These are phyloP conservation scores for Gymnocephalus cernua DNA, from an alignment of 2,113 vertebrate species.

Conservation along the genomic window DNA sequence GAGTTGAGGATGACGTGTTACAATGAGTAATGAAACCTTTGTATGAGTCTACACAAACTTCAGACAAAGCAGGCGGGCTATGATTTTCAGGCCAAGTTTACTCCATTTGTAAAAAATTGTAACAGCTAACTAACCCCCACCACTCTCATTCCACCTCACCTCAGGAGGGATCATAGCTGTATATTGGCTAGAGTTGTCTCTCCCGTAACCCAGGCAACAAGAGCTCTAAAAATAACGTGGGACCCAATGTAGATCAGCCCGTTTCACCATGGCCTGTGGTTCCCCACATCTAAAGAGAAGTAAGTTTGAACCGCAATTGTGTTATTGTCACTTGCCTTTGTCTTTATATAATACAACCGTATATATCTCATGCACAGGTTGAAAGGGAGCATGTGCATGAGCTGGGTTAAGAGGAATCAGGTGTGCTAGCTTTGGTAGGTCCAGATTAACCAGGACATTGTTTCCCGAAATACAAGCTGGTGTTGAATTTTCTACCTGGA, in stretches of 20 bases:
- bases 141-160: conserved; percentile 65
- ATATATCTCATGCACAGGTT: not conserved
- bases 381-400: not conserved
- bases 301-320: conserved; percentile 57
- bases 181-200: conserved; percentile 74
- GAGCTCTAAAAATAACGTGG: conserved; percentile 85
- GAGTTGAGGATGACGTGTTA: conserved; percentile 4
- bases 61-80: not conserved
- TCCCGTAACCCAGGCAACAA: conserved; percentile 85
- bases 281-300: conserved; percentile 72
- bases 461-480: not conserved
- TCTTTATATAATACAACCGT: conserved; percentile 8
- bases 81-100: conserved; percentile 30
- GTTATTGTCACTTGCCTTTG: conserved; percentile 23
- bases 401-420: not conserved
- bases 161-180: conserved; percentile 67
- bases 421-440: not conserved
- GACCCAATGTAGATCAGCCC: conserved; percentile 77
- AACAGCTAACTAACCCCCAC: conserved; percentile 36
- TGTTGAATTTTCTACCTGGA: not conserved
- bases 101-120: conserved; percentile 44
- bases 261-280: conserved; percentile 79
- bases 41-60: conserved; percentile 24
- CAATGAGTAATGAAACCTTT: conserved; percentile 35
- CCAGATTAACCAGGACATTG: not conserved